Base-by-base conservation (phyloP, 2,888 invertebrate genomes). In the Diplazon laetatorius region DNA sequence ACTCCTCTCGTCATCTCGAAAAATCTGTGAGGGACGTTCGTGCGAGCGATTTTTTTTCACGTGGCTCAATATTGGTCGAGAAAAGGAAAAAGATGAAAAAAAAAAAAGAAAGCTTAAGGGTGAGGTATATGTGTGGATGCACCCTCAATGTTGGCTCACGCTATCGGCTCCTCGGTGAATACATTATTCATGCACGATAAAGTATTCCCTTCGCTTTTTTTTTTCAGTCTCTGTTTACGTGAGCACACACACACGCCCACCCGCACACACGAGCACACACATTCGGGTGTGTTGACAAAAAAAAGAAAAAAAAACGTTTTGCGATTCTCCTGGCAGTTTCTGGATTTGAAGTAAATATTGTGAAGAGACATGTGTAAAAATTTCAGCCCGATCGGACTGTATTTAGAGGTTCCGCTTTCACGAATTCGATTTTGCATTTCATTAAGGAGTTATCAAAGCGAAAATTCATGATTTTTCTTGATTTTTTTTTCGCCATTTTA, bases 121-220 rank as follows among this genome's bases (percentile, higher is more conserved):
- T 48, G 16, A 35, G 60, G 20, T 0, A 5, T 4, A 42, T 25
- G 18, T 48, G 18, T 20, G 35, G 55, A 50, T 30, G 75, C 62
- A 63, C 35, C 70, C 81, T 81, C 80, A 83, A 83, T 73, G 80
- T 81, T 80, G 75, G 70, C 66, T 62, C 81, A 72, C 65, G 74
- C 76, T 82, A 78, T 82, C 80, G 78, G 77, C 80, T 42, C 69
- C n/a, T 60, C 20, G 25, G 70, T 70, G 76, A 62, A 82, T 83
- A 78, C 83, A 83, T 83, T 82, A 83, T 83, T 83, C 83, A 82
- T 83, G 71, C 78, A 75, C 77, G 83, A 83, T 83, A 82, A 82
- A 82, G 78, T 83, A 82, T 82, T 81, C 80, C 75, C 76, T 77
- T 55, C 75, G 66, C 55, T 72, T 77, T 68, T 48, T 72, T 77